phyloP scores from a whole-genome alignment of 1,140 invertebrate species.

The Alviniconcha marisindica region DNA sequence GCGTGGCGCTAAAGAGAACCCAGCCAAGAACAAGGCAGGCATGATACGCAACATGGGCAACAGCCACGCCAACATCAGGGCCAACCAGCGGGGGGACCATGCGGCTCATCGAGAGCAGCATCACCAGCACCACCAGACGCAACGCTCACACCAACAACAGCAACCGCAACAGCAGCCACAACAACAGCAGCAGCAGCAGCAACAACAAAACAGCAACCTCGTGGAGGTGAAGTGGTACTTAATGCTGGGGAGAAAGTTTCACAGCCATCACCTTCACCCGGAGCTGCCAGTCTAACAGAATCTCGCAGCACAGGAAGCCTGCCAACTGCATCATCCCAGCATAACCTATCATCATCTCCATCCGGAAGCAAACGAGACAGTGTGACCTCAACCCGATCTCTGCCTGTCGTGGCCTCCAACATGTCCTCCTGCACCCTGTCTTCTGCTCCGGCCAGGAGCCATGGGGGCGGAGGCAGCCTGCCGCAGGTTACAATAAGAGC shows the following conservation, averaged over 20 bases:
- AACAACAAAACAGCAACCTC: slow-evolving; percentile 7
- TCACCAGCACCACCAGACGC: slow-evolving; percentile 10
- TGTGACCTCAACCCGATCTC: slow-evolving; percentile 30
- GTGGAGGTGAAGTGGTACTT: not conserved
- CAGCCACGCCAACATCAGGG: slow-evolving; percentile 30
- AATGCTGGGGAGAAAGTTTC: not conserved
- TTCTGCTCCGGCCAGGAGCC: not conserved
- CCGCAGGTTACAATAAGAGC: not conserved
- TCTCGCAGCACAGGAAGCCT: slow-evolving; percentile 18
- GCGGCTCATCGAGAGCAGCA: not conserved
- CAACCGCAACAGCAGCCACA: slow-evolving; percentile 8
- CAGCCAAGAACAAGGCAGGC: slow-evolving; percentile 36
- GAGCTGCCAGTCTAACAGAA: slow-evolving; percentile 22
- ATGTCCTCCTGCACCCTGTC: slow-evolving; percentile 27
- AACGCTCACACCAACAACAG: not conserved
- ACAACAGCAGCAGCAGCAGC: not conserved
- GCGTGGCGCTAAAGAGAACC: slow-evolving; percentile 34
- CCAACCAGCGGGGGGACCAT: slow-evolving; percentile 29
- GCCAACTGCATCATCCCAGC: not conserved
- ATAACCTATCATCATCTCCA: not conserved
- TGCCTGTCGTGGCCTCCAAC: slow-evolving; percentile 29
- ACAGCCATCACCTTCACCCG: not conserved
- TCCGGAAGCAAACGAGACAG: slow-evolving; percentile 27
- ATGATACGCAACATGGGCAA: slow-evolving; percentile 32
- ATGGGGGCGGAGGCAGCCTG: not conserved